Base-by-base conservation (phyloP, 2,113 vertebrate species). In the Athene cunicularia region DNA sequence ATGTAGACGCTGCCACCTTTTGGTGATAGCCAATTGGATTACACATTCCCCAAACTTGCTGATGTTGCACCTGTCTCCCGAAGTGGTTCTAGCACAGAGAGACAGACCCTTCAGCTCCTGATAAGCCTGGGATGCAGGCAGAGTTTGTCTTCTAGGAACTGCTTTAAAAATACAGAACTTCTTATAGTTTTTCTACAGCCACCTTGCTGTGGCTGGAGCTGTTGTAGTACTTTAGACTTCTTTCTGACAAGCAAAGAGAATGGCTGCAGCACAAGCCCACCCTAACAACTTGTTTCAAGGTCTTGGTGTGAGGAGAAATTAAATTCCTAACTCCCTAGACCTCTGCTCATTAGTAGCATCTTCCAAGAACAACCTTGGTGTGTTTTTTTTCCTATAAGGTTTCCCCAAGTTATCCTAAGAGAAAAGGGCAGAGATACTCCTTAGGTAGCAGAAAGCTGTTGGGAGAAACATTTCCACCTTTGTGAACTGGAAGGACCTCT, bases 1-100 rank as follows among this genome's bases (percentile, higher is more conserved):
- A 95, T 94, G 92, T 67, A 91, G 75, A 93, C 88, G 86, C 95
- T 97, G 95, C 94, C 96, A 95, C 88, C 94, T 97, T 94, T 97
- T 97, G 96, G 95, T 50, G 86, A 58, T 28, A 92, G 35, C 80
- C 72, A 86, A 75, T 5, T 68, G 80, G 94, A 49, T 84, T 41
- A 49, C 30, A 27, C 22, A 11, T 63, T 86, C 47, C 27, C 30
- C 14, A 2, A 55, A 53, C 67, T 63, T 37, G 6, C 12, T 12
- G n/a, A 9, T 8, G 3, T 12, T 58, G 37, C 82, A 90, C 80
- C 90, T 94, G 63, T 15, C n/a, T 80, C n/a, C 17, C 56, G 35
- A 26, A 75, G 11, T 9, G n/a, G 7, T 64, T 81, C 39, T 28
- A 21, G 8, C 10, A 32, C 16, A 52, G 6, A n/a, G 32, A 81